Evolutionary conservation across 1,140 invertebrate genomes (phyloP).

Genomic region (Physella acuta): DNA sequence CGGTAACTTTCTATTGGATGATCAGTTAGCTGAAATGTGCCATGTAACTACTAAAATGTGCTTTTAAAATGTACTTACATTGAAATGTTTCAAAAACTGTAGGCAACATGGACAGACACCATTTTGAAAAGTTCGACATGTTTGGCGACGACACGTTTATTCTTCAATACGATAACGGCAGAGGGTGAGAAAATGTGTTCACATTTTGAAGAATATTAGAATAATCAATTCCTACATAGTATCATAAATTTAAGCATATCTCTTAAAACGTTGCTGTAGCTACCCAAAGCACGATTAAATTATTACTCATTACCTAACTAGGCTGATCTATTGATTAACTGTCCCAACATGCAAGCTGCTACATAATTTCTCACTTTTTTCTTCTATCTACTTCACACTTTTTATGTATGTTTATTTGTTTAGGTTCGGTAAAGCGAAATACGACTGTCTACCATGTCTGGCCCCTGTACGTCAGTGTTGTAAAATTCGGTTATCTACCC

Average conservation of each 20-base stretch:
- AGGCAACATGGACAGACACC: conserved; percentile 94
- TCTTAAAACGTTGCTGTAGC: not conserved
- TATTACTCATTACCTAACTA: not conserved
- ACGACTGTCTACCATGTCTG: conserved; percentile 91
- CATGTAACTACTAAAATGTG: too few species aligned
- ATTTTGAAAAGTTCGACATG: conserved; percentile 88
- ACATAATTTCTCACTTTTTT: too few species aligned
- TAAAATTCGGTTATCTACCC: conserved; percentile 76
- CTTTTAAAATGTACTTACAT: too few species aligned
- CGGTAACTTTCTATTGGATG: too few species aligned
- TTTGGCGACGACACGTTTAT: conserved; percentile 93
- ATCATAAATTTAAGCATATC: not conserved
- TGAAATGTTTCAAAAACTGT: too few species aligned
- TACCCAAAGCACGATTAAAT: not conserved
- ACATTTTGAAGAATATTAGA: not conserved
- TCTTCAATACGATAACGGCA: conserved; percentile 89
- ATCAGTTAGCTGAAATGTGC: too few species aligned
- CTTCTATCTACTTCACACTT: not conserved
- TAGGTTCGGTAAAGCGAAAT: conserved; percentile 81
- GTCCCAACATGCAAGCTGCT: not conserved
- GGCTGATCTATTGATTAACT: not conserved
- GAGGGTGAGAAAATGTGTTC: conserved; percentile 69
- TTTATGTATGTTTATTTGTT: not conserved
- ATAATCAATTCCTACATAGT: not conserved
- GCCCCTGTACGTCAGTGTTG: conserved; percentile 92